Percentiles rank a stretch among this genome's conserved stretches.
Conservation (phyloP, 2,888 invertebrate genomes). For the Glaucopsyche alexis region DNA sequence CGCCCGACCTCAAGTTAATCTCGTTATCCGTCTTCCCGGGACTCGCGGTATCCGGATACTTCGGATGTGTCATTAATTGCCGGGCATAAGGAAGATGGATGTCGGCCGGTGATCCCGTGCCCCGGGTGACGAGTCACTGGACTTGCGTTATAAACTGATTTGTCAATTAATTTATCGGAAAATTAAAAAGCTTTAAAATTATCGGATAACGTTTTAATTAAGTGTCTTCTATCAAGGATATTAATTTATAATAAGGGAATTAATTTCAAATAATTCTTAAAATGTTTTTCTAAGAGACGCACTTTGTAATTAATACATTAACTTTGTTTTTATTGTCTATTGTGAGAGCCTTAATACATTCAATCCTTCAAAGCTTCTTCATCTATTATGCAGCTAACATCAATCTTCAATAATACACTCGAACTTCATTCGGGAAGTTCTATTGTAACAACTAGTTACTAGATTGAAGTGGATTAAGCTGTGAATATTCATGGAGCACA, state of each 20-base stretch:
- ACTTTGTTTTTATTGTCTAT: no score
- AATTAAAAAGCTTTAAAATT: constrained; percentile 11
- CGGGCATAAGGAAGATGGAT: background rate
- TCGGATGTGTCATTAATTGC: constrained; percentile 8
- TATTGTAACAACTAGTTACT: background rate
- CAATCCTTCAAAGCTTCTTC: no score
- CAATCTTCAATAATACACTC: no score
- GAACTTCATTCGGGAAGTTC: background rate
- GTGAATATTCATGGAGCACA: background rate
- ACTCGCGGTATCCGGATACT: background rate
- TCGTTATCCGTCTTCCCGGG: constrained; percentile 2
- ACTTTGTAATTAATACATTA: no score
- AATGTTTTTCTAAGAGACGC: no score
- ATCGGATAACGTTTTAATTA: background rate
- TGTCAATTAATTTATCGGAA: constrained; percentile 1
- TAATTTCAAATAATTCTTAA: no score
- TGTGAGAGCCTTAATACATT: no score
- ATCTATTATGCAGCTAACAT: no score
- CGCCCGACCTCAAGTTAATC: constrained; percentile 5
- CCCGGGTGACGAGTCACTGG: background rate
- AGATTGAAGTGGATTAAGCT: background rate
- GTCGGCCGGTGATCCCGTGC: background rate
- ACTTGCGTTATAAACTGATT: background rate
- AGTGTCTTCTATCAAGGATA: background rate
- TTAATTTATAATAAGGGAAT: no score